Base-by-base conservation (phyloP, 2,888 invertebrate species). In the Maniola hyperantus region DNA sequence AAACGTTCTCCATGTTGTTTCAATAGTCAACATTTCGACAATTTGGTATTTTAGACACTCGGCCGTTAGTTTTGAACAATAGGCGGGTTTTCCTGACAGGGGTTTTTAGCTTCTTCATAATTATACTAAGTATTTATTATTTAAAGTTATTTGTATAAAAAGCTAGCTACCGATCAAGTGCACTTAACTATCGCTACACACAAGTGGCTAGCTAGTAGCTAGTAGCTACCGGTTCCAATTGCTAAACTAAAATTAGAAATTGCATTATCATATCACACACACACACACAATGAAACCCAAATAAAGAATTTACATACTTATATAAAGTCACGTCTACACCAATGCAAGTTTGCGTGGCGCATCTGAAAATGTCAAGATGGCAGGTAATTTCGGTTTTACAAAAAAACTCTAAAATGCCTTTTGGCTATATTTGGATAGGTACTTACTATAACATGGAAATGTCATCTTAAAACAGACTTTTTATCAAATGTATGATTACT, bases 231-330 rank as follows among this genome's bases (percentile, higher is more conserved):
- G 39, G 55, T 36, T 55, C 13, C 13, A 57, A 36, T 36, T 15
- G 36, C 34, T 15, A 6, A 36, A 54, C 34, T 58, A 58, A 58
- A 58, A 44, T 58, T 58, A 58, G 42, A 58, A 58, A 42, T 58
- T 58, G 57, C 57, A 58, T 58, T 44, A 42, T 58, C 57, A 58
- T 58, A 26, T 50, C 20, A 50, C 11, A 48, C 48, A 8, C 46
- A 39, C 39, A 11, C 44, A 48, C 48, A 48, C 48, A 18, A 8
- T 48, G 48, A 48, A 48, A 44, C n/a, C 44, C 5, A 42, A 13
- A 44, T 44, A 44, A n/a, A 6, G n/a, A 44, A 6, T 44, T 1
- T n/a, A n/a, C 4, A 11, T 36, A 36, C 36, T 8, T 39, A n/a
- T 11, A n/a, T 44, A 39, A 39, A 39, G 39, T 1, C 39, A 39